phyloP scores from a whole-genome alignment of 2,797 vertebrate species.

The Vireo griseus region DNA sequence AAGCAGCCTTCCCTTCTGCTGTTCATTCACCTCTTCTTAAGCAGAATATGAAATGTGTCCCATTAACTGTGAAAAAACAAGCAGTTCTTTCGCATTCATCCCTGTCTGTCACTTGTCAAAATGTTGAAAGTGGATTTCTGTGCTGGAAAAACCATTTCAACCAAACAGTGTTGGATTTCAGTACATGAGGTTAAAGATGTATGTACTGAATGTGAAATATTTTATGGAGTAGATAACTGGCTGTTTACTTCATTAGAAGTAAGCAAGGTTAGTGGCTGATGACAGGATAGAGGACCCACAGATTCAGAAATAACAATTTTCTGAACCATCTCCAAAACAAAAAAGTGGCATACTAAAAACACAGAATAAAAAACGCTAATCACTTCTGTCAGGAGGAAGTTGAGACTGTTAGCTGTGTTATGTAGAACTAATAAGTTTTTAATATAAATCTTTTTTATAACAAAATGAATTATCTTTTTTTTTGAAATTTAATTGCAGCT shows the following conservation, averaged over 20 bases:
- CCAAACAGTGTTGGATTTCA: not conserved
- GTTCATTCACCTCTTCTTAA: not conserved
- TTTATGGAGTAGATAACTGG: not conserved
- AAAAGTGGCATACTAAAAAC: not conserved
- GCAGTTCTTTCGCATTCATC: not conserved
- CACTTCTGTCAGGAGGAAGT: not conserved
- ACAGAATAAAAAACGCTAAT: not conserved
- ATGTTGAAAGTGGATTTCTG: not conserved
- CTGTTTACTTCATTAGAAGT: not conserved
- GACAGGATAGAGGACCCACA: not conserved
- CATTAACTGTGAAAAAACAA: not conserved
- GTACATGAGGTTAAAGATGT: not conserved
- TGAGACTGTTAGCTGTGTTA: not conserved
- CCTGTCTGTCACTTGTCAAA: not conserved
- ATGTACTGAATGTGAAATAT: not conserved
- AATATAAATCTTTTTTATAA: not conserved
- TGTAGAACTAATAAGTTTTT: not conserved
- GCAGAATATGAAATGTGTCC: not conserved
- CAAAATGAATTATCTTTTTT: not conserved
- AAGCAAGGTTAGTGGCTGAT: not conserved
- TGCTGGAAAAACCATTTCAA: not conserved
- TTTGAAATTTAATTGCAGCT: not conserved
- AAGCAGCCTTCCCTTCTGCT: not conserved
- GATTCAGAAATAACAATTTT: not conserved
- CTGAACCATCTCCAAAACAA: not conserved